phyloP scores from a whole-genome alignment of 2,888 invertebrate species.

The Aspidiotus rigidus region DNA sequence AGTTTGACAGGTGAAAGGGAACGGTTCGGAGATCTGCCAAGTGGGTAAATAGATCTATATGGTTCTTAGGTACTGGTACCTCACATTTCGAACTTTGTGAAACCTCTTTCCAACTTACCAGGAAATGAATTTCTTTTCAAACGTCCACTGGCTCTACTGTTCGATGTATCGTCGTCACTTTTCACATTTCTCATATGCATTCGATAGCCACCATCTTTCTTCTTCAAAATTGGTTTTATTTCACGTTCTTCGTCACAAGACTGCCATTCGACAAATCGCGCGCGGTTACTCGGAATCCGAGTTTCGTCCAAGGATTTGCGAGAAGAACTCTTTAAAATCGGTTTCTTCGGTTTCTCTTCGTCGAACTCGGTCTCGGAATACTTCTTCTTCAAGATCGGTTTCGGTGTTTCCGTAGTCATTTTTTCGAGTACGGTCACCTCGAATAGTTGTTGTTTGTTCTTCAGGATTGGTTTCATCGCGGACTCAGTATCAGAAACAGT shows the following conservation, averaged over 20 bases:
- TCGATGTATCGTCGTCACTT: slow-evolving; percentile 24
- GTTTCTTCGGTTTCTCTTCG: slow-evolving; percentile 61
- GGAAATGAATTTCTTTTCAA: slow-evolving; percentile 52
- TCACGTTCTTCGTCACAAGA: not conserved
- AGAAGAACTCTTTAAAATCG: slow-evolving; percentile 64
- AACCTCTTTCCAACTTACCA: too few species aligned
- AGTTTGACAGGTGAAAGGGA: too few species aligned
- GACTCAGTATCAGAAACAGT: slow-evolving; percentile 53
- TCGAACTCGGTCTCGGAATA: slow-evolving; percentile 41
- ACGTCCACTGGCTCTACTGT: not conserved
- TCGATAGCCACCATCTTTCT: slow-evolving; percentile 8
- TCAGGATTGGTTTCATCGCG: slow-evolving; percentile 66
- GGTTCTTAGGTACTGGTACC: too few species aligned
- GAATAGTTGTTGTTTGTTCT: slow-evolving; percentile 42
- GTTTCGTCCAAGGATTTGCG: slow-evolving; percentile 16
- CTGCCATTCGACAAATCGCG: slow-evolving; percentile 12
- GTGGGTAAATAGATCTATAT: too few species aligned
- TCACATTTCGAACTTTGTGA: too few species aligned
- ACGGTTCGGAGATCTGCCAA: too few species aligned
- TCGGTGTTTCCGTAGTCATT: slow-evolving; percentile 40
- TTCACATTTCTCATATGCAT: slow-evolving; percentile 12
- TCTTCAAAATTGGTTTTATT: slow-evolving; percentile 30
- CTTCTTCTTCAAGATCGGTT: slow-evolving; percentile 79
- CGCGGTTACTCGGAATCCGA: not conserved
- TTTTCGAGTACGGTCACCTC: slow-evolving; percentile 13